Evolutionary conservation across 35 echinoderm and acorn worm genomes (phyloP).

Genomic region (Acanthaster planci): DNA sequence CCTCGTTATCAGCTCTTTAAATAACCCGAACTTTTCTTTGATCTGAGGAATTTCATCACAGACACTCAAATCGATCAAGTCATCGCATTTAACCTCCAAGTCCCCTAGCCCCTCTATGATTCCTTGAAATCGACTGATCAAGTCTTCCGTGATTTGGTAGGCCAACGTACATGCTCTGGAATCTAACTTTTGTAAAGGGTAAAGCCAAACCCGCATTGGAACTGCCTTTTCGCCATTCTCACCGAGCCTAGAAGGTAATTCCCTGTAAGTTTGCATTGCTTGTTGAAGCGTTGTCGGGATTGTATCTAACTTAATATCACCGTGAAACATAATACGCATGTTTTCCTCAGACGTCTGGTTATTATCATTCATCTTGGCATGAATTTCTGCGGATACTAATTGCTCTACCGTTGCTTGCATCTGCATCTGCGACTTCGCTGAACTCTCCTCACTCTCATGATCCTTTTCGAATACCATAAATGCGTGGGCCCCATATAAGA

Average conservation of each 20-base stretch:
- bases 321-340: constrained; percentile 37
- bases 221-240: constrained; percentile 34
- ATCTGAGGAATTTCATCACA: neutral
- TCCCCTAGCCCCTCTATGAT: constrained; percentile 10
- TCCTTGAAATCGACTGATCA: constrained; percentile 21
- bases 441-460: neutral
- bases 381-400: neutral
- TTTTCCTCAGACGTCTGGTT: neutral
- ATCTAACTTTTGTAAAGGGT: constrained; percentile 39
- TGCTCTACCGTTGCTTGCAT: neutral
- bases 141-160: constrained; percentile 12
- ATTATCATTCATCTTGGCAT: neutral
- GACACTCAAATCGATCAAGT: neutral
- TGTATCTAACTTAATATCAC: constrained; percentile 22
- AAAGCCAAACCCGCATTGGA: constrained; percentile 35
- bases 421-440: neutral
- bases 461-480: constrained; percentile 42
- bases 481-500: constrained; percentile 33
- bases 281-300: constrained; percentile 26
- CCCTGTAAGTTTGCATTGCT: constrained; percentile 11
- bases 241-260: constrained; percentile 32
- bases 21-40: neutral
- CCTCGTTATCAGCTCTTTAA: neutral
- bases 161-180: constrained; percentile 20
- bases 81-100: constrained; percentile 4